A percentile compares a stretch with the other conserved stretches of the same genome.
These are phyloP conservation scores for Meriones unguiculatus DNA, from an alignment of 2,113 vertebrate genomes.

Conservation along the genomic window DNA sequence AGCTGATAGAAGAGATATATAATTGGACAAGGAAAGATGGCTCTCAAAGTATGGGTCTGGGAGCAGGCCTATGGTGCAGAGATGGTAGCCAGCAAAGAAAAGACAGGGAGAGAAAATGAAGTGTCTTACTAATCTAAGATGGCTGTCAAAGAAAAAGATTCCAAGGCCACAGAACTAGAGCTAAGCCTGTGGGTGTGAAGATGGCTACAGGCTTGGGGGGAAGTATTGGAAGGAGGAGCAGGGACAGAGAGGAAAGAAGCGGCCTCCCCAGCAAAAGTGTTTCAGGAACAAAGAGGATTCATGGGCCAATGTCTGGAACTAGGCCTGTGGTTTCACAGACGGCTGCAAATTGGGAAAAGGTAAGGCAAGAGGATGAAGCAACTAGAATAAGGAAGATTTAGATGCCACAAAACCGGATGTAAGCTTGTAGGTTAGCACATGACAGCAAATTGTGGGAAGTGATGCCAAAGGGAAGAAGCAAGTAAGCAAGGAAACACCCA, in stretches of 20 bases:
- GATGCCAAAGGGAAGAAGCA: neutral
- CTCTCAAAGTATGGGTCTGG: neutral
- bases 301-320: neutral
- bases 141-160: neutral
- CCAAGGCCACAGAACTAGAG: neutral
- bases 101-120: neutral
- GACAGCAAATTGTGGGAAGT: neutral
- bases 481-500: neutral
- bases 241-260: neutral
- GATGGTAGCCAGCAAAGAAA: neutral
- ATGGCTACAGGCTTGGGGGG: neutral
- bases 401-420: neutral
- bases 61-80: neutral
- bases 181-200: neutral
- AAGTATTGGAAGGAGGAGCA: neutral
- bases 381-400: neutral
- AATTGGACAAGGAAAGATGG: neutral
- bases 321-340: neutral
- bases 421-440: neutral
- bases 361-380: neutral
- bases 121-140: neutral
- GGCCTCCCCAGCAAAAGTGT: neutral
- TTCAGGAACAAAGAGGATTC: neutral
- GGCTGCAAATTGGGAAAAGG: neutral
- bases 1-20: neutral